These are phyloP conservation scores for Melanotaenia boesemani DNA, from an alignment of 2,797 vertebrate genomes.

Conservation along the genomic window DNA sequence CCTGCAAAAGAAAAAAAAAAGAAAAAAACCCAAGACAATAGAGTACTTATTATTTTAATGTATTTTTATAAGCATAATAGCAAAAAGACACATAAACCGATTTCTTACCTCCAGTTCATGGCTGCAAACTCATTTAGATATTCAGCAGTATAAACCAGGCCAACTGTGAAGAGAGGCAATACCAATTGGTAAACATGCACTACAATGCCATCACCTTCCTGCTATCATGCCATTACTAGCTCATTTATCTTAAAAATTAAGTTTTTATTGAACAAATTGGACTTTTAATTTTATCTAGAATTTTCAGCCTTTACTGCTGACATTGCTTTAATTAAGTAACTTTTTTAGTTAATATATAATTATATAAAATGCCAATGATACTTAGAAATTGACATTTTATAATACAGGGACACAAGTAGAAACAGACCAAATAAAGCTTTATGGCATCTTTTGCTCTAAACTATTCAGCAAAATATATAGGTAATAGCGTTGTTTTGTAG, in stretches of 20 bases:
- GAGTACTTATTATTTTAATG: background rate
- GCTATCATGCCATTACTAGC: background rate
- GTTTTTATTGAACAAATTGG: background rate
- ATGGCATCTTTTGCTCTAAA: background rate
- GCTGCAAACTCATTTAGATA: conserved; percentile 95
- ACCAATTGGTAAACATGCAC: background rate
- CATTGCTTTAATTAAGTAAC: background rate
- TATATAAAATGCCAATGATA: background rate
- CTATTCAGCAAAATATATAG: background rate
- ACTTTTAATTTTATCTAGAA: background rate
- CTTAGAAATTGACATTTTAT: background rate
- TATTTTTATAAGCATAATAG: background rate
- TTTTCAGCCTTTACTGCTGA: background rate
- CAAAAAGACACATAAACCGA: background rate
- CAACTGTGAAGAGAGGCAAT: conserved; percentile 83
- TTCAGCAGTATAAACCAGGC: conserved; percentile 91
- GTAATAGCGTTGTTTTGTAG: background rate
- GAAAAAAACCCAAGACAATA: too few relatives aligned
- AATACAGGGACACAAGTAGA: background rate
- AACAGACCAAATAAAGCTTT: background rate
- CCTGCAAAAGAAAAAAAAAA: conserved; percentile 70
- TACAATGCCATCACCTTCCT: background rate
- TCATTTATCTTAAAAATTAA: background rate
- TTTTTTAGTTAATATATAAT: background rate
- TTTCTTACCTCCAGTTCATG: conserved; percentile 91